These are phyloP conservation scores for Thecocarcelia acutangulata DNA, from an alignment of 2,888 invertebrate species.

Conservation along the genomic window DNA sequence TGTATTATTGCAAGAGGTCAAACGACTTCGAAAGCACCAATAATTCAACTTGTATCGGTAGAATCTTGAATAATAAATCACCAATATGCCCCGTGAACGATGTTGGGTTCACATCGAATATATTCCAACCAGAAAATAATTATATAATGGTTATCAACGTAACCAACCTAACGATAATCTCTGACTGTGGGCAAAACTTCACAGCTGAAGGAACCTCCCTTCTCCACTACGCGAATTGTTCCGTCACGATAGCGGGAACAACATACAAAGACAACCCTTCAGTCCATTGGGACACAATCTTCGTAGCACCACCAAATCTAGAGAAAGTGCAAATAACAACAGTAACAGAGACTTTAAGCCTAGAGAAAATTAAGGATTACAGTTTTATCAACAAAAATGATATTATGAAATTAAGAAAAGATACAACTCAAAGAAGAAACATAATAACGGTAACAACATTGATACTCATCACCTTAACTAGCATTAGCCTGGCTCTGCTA, in stretches of 20 bases:
- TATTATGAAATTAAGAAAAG: not conserved
- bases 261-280: slow-evolving; percentile 21
- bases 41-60: no score
- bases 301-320: slow-evolving; percentile 19
- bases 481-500: not conserved
- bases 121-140: slow-evolving; percentile 37
- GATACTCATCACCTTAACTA: slow-evolving; percentile 2
- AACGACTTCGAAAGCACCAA: not conserved
- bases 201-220: slow-evolving; percentile 15
- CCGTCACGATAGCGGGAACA: slow-evolving; percentile 12
- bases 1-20: slow-evolving; percentile 17
- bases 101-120: slow-evolving; percentile 16
- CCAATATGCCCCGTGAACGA: slow-evolving; percentile 4
- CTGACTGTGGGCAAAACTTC: slow-evolving; percentile 9
- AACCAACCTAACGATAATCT: not conserved
- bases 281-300: slow-evolving; percentile 16
- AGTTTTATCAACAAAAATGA: slow-evolving; percentile 15
- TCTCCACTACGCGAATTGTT: slow-evolving; percentile 28
- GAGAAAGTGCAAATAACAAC: slow-evolving; percentile 16
- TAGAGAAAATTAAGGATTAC: slow-evolving; percentile 25
- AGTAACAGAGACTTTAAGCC: slow-evolving; percentile 20
- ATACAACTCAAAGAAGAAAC: slow-evolving; percentile 4
- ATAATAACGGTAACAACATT: not conserved
- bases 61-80: no score
- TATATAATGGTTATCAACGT: not conserved